phyloP scores from a whole-genome alignment of 2,888 invertebrate species.

The Epistrophella euchroma region DNA sequence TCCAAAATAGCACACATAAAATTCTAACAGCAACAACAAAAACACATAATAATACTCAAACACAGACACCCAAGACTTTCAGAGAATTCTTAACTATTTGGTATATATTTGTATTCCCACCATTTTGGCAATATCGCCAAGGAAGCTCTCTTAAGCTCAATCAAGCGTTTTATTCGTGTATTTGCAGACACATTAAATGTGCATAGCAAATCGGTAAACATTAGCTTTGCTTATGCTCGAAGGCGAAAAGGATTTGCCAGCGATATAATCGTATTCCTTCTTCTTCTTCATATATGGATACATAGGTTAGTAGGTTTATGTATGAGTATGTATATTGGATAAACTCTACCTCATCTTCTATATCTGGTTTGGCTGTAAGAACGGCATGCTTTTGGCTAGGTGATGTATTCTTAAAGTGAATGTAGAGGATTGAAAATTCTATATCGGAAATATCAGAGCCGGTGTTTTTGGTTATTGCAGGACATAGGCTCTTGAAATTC shows the following conservation, averaged over 20 bases:
- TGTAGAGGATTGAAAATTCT: background rate
- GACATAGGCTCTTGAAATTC: background rate
- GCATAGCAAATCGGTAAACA: slow-evolving; percentile 77
- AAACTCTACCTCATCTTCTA: background rate
- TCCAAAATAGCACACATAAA: slow-evolving; percentile 1
- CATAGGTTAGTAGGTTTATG: background rate
- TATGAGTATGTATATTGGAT: background rate
- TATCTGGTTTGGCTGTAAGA: slow-evolving; percentile 13
- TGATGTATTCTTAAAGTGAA: slow-evolving; percentile 26
- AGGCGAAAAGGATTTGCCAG: slow-evolving; percentile 73
- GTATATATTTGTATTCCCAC: slow-evolving; percentile 70
- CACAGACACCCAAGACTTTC: slow-evolving; percentile 25
- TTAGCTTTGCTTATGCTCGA: slow-evolving; percentile 75
- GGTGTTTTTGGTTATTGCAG: background rate
- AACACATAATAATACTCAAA: slow-evolving; percentile 1
- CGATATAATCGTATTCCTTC: slow-evolving; percentile 45
- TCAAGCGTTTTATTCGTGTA: slow-evolving; percentile 77
- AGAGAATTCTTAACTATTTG: slow-evolving; percentile 31
- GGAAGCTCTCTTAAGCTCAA: slow-evolving; percentile 76
- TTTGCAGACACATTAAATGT: slow-evolving; percentile 78
- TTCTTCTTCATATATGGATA: background rate
- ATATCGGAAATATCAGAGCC: slow-evolving; percentile 7
- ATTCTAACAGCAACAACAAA: slow-evolving; percentile 10
- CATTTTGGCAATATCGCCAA: slow-evolving; percentile 73
- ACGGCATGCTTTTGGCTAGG: slow-evolving; percentile 47